Conservation (phyloP, 2,113 vertebrate genomes). For the Notarius quadriscutis region DNA sequence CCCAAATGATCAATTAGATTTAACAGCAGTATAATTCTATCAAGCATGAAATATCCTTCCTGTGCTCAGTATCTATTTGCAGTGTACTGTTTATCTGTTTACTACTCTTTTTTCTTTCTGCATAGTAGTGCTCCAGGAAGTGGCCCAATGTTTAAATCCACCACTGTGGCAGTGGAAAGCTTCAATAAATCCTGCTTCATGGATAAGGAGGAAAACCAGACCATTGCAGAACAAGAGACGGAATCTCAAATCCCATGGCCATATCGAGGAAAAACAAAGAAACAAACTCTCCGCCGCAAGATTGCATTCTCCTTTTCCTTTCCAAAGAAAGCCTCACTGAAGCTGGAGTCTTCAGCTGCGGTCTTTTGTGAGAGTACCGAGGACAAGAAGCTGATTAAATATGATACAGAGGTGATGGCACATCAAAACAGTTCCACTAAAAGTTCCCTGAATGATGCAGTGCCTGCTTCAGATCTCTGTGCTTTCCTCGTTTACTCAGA, state of each 20-base stretch:
- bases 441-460: slow-evolving; percentile 15
- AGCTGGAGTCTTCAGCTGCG: slow-evolving; percentile 84
- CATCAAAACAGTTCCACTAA: slow-evolving; percentile 72
- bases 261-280: slow-evolving; percentile 60
- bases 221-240: slow-evolving; percentile 26
- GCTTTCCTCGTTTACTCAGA: slow-evolving; percentile 56
- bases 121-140: slow-evolving; percentile 82
- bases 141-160: slow-evolving; percentile 89
- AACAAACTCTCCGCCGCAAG: slow-evolving; percentile 72
- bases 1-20: neutral
- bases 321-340: slow-evolving; percentile 81
- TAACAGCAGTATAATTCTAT: neutral
- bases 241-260: slow-evolving; percentile 49
- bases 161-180: slow-evolving; percentile 81
- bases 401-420: slow-evolving; percentile 66
- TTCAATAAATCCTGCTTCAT: slow-evolving; percentile 55
- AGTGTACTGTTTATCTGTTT: neutral
- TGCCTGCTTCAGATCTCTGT: slow-evolving; percentile 52
- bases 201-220: slow-evolving; percentile 56
- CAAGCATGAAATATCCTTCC: neutral
- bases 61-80: neutral
- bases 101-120: neutral
- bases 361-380: slow-evolving; percentile 83
- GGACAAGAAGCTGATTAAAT: slow-evolving; percentile 62
- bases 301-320: slow-evolving; percentile 86